phyloP scores from a whole-genome alignment of 2,888 invertebrate genomes.

The Apotomis turbidana region DNA sequence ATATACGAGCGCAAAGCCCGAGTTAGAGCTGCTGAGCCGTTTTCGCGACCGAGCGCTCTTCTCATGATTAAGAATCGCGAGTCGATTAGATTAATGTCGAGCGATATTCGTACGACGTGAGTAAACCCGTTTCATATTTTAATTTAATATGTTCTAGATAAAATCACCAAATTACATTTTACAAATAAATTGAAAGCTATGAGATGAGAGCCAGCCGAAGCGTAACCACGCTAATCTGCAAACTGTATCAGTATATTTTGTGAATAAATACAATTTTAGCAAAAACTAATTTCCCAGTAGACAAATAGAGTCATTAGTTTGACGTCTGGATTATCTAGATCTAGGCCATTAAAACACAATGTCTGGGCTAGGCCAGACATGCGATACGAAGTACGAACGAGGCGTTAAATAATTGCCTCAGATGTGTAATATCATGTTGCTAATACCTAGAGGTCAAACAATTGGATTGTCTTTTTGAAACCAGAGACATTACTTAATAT shows the following conservation, averaged over 20 bases:
- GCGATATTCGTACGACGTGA: too few species aligned
- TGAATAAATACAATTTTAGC: slow-evolving; percentile 24
- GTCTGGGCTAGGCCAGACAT: slow-evolving; percentile 33
- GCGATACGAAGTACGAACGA: slow-evolving; percentile 22
- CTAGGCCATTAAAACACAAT: slow-evolving; percentile 28
- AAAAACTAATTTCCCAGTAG: slow-evolving; percentile 30
- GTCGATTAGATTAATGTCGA: too few species aligned
- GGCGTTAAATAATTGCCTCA: slow-evolving; percentile 10
- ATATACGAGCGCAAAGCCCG: too few species aligned
- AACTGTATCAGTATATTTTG: neutral
- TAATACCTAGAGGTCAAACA: neutral
- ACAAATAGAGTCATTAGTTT: slow-evolving; percentile 29
- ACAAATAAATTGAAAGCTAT: neutral
- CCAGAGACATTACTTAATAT: neutral
- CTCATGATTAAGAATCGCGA: too few species aligned
- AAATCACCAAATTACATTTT: neutral
- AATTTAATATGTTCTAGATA: neutral
- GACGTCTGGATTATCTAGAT: slow-evolving; percentile 32
- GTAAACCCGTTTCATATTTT: too few species aligned
- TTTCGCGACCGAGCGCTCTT: too few species aligned
- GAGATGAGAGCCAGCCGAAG: neutral
- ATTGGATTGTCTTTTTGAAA: neutral
- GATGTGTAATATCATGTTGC: neutral
- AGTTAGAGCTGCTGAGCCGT: too few species aligned
- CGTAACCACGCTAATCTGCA: slow-evolving; percentile 6